phyloP scores from a whole-genome alignment of 1,140 invertebrate species.

The Papilio glaucus region DNA sequence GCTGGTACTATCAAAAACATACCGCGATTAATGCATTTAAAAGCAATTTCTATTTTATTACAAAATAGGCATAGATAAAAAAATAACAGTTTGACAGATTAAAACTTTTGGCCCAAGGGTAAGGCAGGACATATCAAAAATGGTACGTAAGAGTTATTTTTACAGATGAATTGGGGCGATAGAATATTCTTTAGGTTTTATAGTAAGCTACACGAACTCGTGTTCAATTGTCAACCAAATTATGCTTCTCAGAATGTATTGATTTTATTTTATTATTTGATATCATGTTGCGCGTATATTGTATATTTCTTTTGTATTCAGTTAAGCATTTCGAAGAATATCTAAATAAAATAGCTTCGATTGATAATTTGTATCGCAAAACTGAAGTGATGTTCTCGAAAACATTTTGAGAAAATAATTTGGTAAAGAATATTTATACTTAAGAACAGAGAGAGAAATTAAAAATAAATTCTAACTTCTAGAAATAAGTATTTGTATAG shows the following conservation, averaged over 20 bases:
- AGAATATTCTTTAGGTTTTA: conserved; percentile 68
- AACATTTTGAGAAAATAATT: conserved; percentile 38
- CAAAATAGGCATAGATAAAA: not conserved
- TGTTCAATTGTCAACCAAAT: conserved; percentile 43
- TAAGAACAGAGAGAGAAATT: conserved; percentile 73
- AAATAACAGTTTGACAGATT: conserved; percentile 20
- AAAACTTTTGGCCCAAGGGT: conserved; percentile 52
- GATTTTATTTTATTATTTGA: conserved; percentile 27
- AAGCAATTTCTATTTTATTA: conserved; percentile 1
- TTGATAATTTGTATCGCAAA: not conserved
- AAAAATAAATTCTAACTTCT: no score
- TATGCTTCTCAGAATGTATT: conserved; percentile 44
- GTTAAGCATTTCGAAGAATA: no score
- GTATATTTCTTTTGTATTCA: no score
- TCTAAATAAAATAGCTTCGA: no score
- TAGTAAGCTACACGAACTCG: conserved; percentile 43
- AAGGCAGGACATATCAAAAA: conserved; percentile 70
- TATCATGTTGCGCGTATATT: no score
- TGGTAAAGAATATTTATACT: conserved; percentile 49
- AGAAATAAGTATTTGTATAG: no score
- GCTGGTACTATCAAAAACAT: not conserved
- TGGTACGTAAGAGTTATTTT: conserved; percentile 50
- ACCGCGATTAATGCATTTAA: no score
- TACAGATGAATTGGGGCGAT: conserved; percentile 57
- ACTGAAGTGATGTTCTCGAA: not conserved